A percentile compares a stretch with the other conserved stretches of the same genome.
These are phyloP conservation scores for Folsomia manolachei DNA, from an alignment of 2,888 invertebrate species.

Conservation along the genomic window DNA sequence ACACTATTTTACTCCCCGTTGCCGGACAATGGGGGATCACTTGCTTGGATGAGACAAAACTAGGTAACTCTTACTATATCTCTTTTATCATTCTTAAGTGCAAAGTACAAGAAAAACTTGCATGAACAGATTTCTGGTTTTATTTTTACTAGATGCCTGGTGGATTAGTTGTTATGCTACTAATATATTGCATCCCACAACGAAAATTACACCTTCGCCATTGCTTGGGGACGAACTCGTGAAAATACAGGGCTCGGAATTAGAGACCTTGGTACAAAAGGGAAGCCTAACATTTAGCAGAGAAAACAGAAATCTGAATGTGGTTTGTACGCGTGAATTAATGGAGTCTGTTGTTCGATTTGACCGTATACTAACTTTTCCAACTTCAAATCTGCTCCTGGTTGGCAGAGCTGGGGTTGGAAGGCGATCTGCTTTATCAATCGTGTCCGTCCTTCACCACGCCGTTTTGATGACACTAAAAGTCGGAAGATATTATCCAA, in stretches of 20 bases:
- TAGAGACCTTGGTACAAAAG: slow-evolving; percentile 63
- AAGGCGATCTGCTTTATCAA: slow-evolving; percentile 71
- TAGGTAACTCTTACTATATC: too few species aligned
- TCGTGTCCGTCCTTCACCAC: slow-evolving; percentile 70
- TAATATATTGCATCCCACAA: slow-evolving; percentile 5
- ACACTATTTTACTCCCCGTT: slow-evolving; percentile 61
- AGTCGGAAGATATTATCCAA: slow-evolving; percentile 60
- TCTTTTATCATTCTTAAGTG: slow-evolving; percentile 3
- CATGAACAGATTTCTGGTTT: neutral
- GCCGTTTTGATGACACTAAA: slow-evolving; percentile 62
- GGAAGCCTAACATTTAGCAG: slow-evolving; percentile 63
- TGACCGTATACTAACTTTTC: slow-evolving; percentile 63
- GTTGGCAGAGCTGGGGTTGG: slow-evolving; percentile 78
- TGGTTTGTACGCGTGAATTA: slow-evolving; percentile 67
- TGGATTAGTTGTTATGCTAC: slow-evolving; percentile 26
- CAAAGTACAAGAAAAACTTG: neutral
- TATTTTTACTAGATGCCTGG: slow-evolving; percentile 4
- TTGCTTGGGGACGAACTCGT: slow-evolving; percentile 52
- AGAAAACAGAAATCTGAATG: slow-evolving; percentile 64
- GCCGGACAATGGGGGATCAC: slow-evolving; percentile 54
- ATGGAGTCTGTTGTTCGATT: slow-evolving; percentile 64
- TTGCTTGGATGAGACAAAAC: slow-evolving; percentile 15
- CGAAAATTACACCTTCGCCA: slow-evolving; percentile 12
- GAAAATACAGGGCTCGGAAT: slow-evolving; percentile 58
- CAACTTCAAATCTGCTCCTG: slow-evolving; percentile 66